Conservation (phyloP, 35 echinoderm and acorn worm genomes). For the Holothuria glaberrima region DNA sequence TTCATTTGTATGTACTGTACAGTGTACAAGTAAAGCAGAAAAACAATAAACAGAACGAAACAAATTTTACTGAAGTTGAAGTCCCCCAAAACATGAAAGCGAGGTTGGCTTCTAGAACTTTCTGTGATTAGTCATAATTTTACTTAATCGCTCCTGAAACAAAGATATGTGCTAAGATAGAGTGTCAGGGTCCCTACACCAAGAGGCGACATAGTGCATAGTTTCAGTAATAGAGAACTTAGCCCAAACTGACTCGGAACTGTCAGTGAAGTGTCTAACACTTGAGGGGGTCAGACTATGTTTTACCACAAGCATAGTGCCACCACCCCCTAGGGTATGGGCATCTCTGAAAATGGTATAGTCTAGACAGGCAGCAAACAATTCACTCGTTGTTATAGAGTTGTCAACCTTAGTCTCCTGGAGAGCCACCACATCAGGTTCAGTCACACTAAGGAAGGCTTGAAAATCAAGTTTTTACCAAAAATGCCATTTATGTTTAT, state of each 20-base stretch:
- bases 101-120: no score
- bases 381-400: constrained; percentile 31
- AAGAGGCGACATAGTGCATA: no score
- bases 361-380: constrained; percentile 14
- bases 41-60: no score
- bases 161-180: no score
- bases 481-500: constrained; percentile 29
- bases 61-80: no score
- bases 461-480: constrained; percentile 41
- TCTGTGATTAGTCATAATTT: no score
- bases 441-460: constrained; percentile 43
- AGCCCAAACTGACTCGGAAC: constrained; percentile 31
- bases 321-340: constrained; percentile 30
- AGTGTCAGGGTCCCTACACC: no score
- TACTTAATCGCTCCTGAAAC: no score
- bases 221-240: no score
- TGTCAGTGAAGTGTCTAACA: not conserved
- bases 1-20: no score
- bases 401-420: constrained; percentile 43
- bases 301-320: constrained; percentile 17
- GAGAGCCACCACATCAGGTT: constrained; percentile 52
- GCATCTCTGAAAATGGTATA: constrained; percentile 33
- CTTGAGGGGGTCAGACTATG: not conserved
- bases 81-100: no score
- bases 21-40: no score